phyloP scores from a whole-genome alignment of 2,113 vertebrate genomes.

The Otolemur garnettii region DNA sequence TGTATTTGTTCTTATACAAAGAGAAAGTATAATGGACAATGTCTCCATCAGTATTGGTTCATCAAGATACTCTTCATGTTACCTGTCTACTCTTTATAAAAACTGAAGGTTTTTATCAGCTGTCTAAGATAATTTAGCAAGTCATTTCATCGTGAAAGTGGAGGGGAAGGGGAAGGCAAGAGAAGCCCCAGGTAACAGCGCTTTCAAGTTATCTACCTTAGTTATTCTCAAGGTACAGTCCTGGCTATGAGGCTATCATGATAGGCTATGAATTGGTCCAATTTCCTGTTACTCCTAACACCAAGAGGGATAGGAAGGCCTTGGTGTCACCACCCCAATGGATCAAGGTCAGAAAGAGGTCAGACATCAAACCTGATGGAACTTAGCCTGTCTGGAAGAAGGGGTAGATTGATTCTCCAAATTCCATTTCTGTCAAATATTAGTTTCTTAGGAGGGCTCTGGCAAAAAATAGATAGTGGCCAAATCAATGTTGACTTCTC shows the following conservation, averaged over 20 bases:
- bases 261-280: neutral
- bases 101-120: neutral
- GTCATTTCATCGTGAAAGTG: neutral
- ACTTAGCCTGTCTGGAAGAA: neutral
- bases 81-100: neutral
- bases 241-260: neutral
- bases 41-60: neutral
- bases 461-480: neutral
- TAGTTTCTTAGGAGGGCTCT: neutral
- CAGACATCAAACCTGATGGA: neutral
- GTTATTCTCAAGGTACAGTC: neutral
- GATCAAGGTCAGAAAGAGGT: neutral
- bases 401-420: neutral
- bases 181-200: neutral
- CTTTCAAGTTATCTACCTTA: neutral
- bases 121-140: neutral
- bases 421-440: neutral
- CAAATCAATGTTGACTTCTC: neutral
- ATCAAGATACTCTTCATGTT: neutral
- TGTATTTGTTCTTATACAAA: neutral
- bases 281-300: neutral
- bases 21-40: neutral
- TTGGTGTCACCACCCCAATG: fast-evolving
- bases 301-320: neutral
- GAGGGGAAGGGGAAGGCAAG: neutral